Conservation (phyloP, 2,888 invertebrate genomes). For the Parasteatoda lunata region DNA sequence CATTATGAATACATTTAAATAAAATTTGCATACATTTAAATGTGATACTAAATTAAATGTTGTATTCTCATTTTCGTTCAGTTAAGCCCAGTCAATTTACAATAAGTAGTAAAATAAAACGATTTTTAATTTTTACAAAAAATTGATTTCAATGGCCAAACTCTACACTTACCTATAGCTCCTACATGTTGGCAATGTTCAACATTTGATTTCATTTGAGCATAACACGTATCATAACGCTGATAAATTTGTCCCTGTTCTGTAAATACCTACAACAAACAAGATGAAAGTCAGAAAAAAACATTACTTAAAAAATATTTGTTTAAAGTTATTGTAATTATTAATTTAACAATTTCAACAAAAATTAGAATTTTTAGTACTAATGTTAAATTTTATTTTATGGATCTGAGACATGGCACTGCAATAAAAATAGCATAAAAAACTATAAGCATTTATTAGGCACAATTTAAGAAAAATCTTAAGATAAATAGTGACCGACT, state of each 20-base stretch:
- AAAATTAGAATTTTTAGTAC: no score
- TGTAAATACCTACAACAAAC: slow-evolving; percentile 72
- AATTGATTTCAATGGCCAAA: not conserved
- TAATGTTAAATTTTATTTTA: no score
- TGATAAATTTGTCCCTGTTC: slow-evolving; percentile 72
- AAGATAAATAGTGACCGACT: no score
- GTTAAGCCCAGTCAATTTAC: not conserved
- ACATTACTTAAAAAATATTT: not conserved
- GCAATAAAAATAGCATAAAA: no score
- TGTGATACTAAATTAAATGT: no score
- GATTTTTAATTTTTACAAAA: not conserved
- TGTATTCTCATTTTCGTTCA: no score
- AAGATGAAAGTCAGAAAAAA: not conserved
- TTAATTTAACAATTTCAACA: no score
- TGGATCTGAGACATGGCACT: no score
- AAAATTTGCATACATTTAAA: no score
- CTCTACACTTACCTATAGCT: slow-evolving; percentile 58
- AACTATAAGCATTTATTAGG: no score
- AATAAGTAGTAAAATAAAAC: not conserved
- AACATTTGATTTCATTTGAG: slow-evolving; percentile 72
- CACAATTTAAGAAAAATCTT: no score
- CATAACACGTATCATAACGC: slow-evolving; percentile 72
- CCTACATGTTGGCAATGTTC: slow-evolving; percentile 73
- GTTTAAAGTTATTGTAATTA: not conserved
- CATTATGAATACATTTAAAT: no score